Conservation (phyloP, 92 coral and sea anemone species). For the Palythoa heliodiscus region DNA sequence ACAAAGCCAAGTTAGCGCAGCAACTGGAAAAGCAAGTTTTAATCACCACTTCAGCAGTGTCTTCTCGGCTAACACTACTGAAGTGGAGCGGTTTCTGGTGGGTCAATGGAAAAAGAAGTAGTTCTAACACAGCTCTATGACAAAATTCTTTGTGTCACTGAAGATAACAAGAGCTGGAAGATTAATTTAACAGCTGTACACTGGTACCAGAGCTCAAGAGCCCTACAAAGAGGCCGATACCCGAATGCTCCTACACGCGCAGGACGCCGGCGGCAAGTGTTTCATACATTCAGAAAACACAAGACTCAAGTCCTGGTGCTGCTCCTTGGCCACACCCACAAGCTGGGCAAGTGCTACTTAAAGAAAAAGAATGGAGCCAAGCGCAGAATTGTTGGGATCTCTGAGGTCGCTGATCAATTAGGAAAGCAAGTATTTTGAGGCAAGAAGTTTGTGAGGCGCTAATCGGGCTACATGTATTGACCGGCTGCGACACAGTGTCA, state of each 20-base stretch:
- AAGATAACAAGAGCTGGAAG: too few species aligned
- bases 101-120: too few species aligned
- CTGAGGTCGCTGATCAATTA: constrained; percentile 47
- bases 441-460: constrained; percentile 52
- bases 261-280: constrained; percentile 31
- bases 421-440: constrained; percentile 38
- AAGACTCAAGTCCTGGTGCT: constrained; percentile 59
- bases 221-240: too few species aligned
- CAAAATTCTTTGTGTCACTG: too few species aligned
- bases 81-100: too few species aligned
- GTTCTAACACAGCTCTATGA: too few species aligned
- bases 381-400: constrained; percentile 48
- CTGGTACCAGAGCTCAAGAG: too few species aligned
- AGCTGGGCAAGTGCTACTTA: constrained; percentile 58
- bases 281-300: constrained; percentile 56
- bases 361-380: constrained; percentile 62
- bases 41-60: too few species aligned
- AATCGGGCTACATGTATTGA: constrained; percentile 48
- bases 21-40: too few species aligned
- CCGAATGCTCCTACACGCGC: not conserved
- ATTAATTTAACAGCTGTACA: too few species aligned
- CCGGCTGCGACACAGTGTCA: constrained; percentile 57
- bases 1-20: too few species aligned
- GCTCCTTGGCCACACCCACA: constrained; percentile 51
- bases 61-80: too few species aligned